Base-by-base conservation (phyloP, 2,113 vertebrate species). In the Chascanopsetta lugubris region DNA sequence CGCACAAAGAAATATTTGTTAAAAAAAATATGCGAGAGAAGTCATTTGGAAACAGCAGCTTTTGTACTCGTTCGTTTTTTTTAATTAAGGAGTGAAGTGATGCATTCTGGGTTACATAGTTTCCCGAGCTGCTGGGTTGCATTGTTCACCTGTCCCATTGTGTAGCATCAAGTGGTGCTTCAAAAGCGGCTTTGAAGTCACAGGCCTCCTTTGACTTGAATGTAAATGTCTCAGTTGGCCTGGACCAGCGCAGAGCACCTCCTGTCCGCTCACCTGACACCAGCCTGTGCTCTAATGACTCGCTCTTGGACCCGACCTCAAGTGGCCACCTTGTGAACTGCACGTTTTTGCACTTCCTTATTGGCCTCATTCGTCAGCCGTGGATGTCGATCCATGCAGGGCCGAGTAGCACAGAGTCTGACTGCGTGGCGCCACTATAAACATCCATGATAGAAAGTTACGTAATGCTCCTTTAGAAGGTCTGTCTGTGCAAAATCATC, bases 71-170 rank as follows among this genome's bases (percentile, higher is more conserved):
- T 67, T 74, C 56, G 61, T 61, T 47, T 68, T 30, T 72, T 82
- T 77, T 74, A 73, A 75, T 83, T 73, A 50, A 30, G 57, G 72
- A 65, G 65, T 3, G 2, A 2, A 38, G 30, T 18, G n/a, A 54
- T 85, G 87, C 72, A 85, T 84, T 80, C 34, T 87, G 77, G 76
- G 79, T 80, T 68, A 42, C 59, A 82, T 82, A 86, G 86, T 88
- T 77, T 61, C 75, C 48, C 61, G 36, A 2, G 6, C 42, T n/a
- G 36, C 42, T 65, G 42, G 48, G 53, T 29, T 45, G 32, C 49
- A 24, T 56, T 80, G 48, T 74, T 74, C 67, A 79, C 76, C 68
- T 74, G 70, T 85, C 73, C 82, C 43, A 29, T 68, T 75, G 61
- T 62, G 65, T 68, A 66, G 58, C 68, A 75, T 81, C 76, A 77